Base-by-base conservation (phyloP, 2,888 invertebrate species). In the Caenorhabditis macrosperma region DNA sequence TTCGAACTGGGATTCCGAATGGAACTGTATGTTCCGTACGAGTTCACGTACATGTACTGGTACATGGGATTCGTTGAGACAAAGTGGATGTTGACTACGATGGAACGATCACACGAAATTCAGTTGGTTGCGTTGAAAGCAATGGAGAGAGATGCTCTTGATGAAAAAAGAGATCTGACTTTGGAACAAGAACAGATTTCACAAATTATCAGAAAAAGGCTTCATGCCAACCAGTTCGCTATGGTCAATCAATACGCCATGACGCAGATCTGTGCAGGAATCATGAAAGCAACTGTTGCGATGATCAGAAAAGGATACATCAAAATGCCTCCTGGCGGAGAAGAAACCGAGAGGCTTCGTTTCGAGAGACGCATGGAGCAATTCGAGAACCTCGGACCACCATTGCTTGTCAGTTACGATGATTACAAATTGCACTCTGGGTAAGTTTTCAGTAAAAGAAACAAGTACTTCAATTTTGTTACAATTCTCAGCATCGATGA, bases 11-110 rank as follows among this genome's bases (percentile, higher is more conserved):
- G 97, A 0, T 95, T 99, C 88, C 97, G 97, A 91, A 93, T 98
- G 67, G 97, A 98, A 91, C 92, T 99, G 35, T 98, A 97, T 92
- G 95, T 96, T 75, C 94, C 95, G 26, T 97, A 97, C 91, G 98
- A 99, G 92, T 97, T 95, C 91, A 94, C 96, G 88, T 97, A 96
- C 91, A 95, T 97, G 86, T 98, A 95, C 91, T 96, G 96, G 96
- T 86, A 82, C 50, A 38, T 83, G 26, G 76, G 83, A 10, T 78
- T 81, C 1, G 46, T 85, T 15, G 57, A 84, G 35, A 50, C 66
- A 2, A 61, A 76, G 24, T 83, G 85, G 84, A 72, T 63, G 64
- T 12, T 72, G 15, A 57, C 59, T 6, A 66, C 78, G 15, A 17
- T 81, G 55, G 82, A 85, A 22, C 38, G 75, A 12, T 64, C 57